Evolutionary conservation across 2,888 invertebrate species (phyloP), one percentile per base, ranked within the genome.

Genomic region (Tryphoninae sp.): DNA sequence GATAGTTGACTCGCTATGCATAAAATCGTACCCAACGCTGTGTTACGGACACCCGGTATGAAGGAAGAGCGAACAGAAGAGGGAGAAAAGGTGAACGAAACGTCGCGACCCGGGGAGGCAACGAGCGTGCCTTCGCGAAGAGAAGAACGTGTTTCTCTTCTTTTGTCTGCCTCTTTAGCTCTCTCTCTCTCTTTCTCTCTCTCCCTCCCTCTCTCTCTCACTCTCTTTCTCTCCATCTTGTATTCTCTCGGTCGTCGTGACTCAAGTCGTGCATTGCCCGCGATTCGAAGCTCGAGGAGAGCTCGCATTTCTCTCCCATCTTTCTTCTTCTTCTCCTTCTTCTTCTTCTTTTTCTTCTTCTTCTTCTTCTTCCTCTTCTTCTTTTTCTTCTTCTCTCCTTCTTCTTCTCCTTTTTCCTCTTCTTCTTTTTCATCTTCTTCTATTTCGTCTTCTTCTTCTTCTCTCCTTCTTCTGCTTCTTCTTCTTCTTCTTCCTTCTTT

Each of bases 11-110:
- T 45, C 11, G 11, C 45, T 11, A 45, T 45, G 45, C 13, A 45
- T 45, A 45, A 45, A 45, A 33, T 33, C 33, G 33, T 7, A 33
- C 0, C 7, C 42, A 42, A 58, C 6, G 19, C 55, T 58, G 19
- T 53, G 53, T 19, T 58, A 16, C 26, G 13, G 65, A 75, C 75
- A 75, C 69, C 78, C 78, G 77, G 77, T 80, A 65, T 79, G 65
- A 16, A 51, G 40, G 72, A 59, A 55, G 22, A 51, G 65, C 67
- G 58, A 67, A 61, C 26, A 68, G 68, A 62, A 62, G 71, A 67
- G 71, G 75, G 82, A 59, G 79, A 76, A 86, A 85, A 82, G 78
- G 83, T 79, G 82, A 82, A 84, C 84, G 87, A 87, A 85, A 87
- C 86, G 82, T 84, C 84, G 84, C 83, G 85, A 81, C 80, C 79